Evolutionary conservation across 2,888 invertebrate species (phyloP).

Genomic region (Beris chalybata): DNA sequence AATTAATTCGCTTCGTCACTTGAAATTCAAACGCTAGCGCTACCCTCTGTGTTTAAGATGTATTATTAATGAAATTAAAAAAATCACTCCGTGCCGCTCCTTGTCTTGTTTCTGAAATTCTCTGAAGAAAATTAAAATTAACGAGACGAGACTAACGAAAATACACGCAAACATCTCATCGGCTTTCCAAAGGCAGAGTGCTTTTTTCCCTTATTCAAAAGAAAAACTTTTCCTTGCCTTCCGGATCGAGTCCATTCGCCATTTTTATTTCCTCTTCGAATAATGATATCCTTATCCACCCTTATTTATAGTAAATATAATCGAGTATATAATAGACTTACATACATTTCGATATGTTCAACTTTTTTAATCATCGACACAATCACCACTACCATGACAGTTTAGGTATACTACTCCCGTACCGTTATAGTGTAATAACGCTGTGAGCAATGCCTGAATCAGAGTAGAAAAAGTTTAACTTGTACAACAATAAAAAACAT

Average conservation of each 20-base stretch:
- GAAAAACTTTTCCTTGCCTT: slow-evolving; percentile 22
- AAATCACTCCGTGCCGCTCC: too few species aligned
- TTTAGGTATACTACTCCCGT: slow-evolving; percentile 13
- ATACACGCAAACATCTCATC: slow-evolving; percentile 8
- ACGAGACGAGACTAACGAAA: slow-evolving; percentile 23
- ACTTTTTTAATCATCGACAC: slow-evolving; percentile 36
- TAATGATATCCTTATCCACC: slow-evolving; percentile 23
- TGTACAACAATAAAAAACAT: slow-evolving; percentile 23
- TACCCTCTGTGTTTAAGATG: too few species aligned
- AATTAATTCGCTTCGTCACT: too few species aligned
- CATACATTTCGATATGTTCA: slow-evolving; percentile 35
- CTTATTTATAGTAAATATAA: slow-evolving; percentile 34
- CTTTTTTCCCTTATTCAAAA: not conserved
- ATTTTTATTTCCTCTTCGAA: slow-evolving; percentile 22
- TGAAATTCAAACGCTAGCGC: too few species aligned
- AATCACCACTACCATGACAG: slow-evolving; percentile 15
- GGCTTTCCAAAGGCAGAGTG: not conserved
- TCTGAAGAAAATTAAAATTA: slow-evolving; percentile 18
- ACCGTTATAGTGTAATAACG: not conserved
- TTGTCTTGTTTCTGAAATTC: not conserved
- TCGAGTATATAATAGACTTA: slow-evolving; percentile 34
- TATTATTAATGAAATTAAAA: too few species aligned
- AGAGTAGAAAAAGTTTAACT: slow-evolving; percentile 22
- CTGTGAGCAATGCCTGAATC: not conserved
- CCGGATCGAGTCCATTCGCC: slow-evolving; percentile 19